These are phyloP conservation scores for Nemurella pictetii DNA, from an alignment of 2,888 invertebrate genomes.

Conservation along the genomic window DNA sequence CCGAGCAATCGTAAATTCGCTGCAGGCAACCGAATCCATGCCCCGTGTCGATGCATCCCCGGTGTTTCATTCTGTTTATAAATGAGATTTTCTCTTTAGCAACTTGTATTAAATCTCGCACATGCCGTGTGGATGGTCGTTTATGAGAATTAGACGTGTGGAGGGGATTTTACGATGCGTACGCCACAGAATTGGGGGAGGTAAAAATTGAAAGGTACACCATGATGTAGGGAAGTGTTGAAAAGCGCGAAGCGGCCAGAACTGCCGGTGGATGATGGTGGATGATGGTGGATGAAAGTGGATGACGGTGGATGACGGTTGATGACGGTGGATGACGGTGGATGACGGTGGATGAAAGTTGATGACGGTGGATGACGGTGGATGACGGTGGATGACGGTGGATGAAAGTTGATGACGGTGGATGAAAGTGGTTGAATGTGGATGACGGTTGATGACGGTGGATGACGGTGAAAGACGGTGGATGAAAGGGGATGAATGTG, in stretches of 20 bases:
- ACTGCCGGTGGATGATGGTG: not conserved
- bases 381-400: too few relatives aligned
- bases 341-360: too few relatives aligned
- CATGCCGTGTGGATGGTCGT: not conserved
- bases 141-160: slow-evolving; percentile 10
- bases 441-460: too few relatives aligned
- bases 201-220: slow-evolving; percentile 19
- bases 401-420: too few relatives aligned
- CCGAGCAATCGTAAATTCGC: not conserved
- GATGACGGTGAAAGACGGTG: too few relatives aligned
- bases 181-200: slow-evolving; percentile 11
- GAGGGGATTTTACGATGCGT: slow-evolving; percentile 16
- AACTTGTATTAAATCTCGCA: not conserved
- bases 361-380: too few relatives aligned
- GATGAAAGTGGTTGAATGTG: too few relatives aligned
- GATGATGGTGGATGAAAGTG: not conserved
- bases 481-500: too few relatives aligned
- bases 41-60: not conserved
- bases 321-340: not conserved
- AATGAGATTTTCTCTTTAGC: not conserved
- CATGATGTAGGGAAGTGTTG: not conserved
- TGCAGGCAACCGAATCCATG: not conserved
- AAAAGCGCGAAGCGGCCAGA: not conserved
- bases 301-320: too few relatives aligned
- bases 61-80: not conserved